A percentile compares a stretch with the other conserved stretches of the same genome.
These are phyloP conservation scores for Atethmia centrago DNA, from an alignment of 2,888 invertebrate species.

Conservation along the genomic window DNA sequence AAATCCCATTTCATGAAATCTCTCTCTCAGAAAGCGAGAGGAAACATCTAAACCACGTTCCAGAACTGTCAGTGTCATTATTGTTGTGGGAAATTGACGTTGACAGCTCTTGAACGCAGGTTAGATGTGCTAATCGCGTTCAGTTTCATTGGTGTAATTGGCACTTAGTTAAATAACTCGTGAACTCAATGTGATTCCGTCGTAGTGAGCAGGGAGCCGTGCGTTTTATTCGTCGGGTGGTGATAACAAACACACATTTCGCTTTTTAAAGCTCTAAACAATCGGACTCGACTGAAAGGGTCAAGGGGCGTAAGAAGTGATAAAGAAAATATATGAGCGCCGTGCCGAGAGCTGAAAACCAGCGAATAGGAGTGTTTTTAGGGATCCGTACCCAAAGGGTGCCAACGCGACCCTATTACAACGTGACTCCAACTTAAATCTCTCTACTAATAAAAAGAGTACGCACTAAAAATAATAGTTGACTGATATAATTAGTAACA, in stretches of 20 bases:
- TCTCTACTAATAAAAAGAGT: constrained; percentile 31
- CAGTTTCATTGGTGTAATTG: constrained; percentile 3
- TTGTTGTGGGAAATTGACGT: not conserved
- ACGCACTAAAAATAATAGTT: constrained; percentile 35
- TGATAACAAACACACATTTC: constrained; percentile 64
- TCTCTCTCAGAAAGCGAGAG: too few relatives aligned
- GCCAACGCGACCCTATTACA: not conserved
- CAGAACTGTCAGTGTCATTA: not conserved
- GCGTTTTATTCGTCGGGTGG: constrained; percentile 61
- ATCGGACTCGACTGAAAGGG: constrained; percentile 69
- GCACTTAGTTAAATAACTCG: constrained; percentile 50
- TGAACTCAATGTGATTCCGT: constrained; percentile 44
- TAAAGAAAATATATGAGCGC: constrained; percentile 77
- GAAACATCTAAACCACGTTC: too few relatives aligned
- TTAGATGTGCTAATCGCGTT: not conserved
- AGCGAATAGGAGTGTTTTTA: constrained; percentile 71
- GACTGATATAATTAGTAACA: constrained; percentile 41
- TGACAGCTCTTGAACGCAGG: constrained; percentile 1
- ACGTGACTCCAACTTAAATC: constrained; percentile 14
- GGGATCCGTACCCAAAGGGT: not conserved
- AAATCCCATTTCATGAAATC: too few relatives aligned
- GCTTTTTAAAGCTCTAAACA: constrained; percentile 67
- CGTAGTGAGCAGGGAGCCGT: constrained; percentile 33
- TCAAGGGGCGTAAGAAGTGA: constrained; percentile 72
- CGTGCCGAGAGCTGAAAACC: constrained; percentile 66